Evolutionary conservation across 2,888 invertebrate species (phyloP), one percentile per base, ranked within the genome.

Genomic region (Margaritifera margaritifera): DNA sequence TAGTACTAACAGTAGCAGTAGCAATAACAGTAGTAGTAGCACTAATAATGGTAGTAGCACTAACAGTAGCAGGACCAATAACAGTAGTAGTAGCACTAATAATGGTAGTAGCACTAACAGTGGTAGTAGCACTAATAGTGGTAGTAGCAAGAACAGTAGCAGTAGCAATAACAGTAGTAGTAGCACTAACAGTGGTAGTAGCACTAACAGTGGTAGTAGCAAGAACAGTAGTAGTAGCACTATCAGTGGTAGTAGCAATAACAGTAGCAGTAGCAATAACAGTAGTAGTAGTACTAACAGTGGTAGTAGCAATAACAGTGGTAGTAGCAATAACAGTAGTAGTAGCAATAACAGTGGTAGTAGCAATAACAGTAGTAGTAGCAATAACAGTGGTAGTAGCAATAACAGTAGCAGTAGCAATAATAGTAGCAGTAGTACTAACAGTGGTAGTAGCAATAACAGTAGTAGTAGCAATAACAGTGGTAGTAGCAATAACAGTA

Each of bases 351-450:
- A 24, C 22, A 58, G 58, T 58, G 22, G 58, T 58, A 58, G 58
- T 58, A 58, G 24, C 22, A 58, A 24, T 61, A 61, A 42, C 31
- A 61, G 61, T 61, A 61, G 61, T 61, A 61, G 61, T 61, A 61
- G 61, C 31, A 61, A 42, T 61, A 61, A 42, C 31, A 61, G 61
- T 61, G 31, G 61, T 61, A 61, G 61, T 61, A 61, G 61, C 31
- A 61, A 42, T 61, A 61, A 42, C 22, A 61, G 61, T 42, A 61
- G 31, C 22, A 61, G 61, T 42, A 61, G 61, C 22, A 61, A 42
- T 42, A 61, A 42, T 42, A 61, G 61, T 61, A 61, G 61, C 22
- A 61, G 61, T 61, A 61, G 61, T 61, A 27, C 27, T 61, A 61
- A 42, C 31, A 61, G 61, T 31, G 31, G 61, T 61, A 61, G 61